A percentile compares a stretch with the other conserved stretches of the same genome.
Evolutionary conservation across 92 coral and sea anemone genomes (phyloP).

Genomic region (Heteractis magnifica): DNA sequence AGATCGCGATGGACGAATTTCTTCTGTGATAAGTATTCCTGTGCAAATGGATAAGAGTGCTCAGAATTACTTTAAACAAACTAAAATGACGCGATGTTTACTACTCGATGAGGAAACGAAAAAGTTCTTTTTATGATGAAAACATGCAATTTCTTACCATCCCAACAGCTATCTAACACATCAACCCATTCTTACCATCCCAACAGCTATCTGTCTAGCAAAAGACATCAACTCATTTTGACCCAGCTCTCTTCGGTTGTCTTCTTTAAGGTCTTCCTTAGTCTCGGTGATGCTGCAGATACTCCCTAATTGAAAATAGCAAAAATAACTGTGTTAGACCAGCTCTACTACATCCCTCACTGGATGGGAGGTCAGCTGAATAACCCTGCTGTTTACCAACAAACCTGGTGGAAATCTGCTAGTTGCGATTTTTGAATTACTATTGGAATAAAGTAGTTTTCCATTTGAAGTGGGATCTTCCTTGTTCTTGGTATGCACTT

Average conservation of each 20-base stretch:
- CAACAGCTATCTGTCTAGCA: conserved; percentile 75
- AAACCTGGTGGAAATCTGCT: neutral
- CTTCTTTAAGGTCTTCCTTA: conserved; percentile 25
- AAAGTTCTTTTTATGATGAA: too few relatives aligned
- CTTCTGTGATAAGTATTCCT: conserved; percentile 88
- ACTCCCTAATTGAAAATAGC: neutral
- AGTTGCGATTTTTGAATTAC: neutral
- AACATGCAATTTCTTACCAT: conserved; percentile 39
- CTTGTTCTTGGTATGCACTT: neutral
- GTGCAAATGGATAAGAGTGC: neutral
- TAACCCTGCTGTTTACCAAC: too few relatives aligned
- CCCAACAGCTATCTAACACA: conserved; percentile 21
- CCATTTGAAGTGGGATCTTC: neutral
- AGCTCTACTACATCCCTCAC: neutral
- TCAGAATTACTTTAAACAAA: neutral
- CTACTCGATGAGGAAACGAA: neutral
- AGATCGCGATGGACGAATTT: too few relatives aligned
- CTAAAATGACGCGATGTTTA: neutral
- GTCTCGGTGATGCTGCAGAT: neutral
- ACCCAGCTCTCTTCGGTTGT: conserved; percentile 52
- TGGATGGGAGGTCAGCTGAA: neutral
- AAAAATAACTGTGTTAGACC: neutral
- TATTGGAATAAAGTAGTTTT: neutral
- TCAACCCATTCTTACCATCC: conserved; percentile 51
- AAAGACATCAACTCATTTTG: conserved; percentile 76